These are phyloP conservation scores for Microctenopoma steveboyesi DNA, from an alignment of 2,797 vertebrate genomes.

Conservation along the genomic window DNA sequence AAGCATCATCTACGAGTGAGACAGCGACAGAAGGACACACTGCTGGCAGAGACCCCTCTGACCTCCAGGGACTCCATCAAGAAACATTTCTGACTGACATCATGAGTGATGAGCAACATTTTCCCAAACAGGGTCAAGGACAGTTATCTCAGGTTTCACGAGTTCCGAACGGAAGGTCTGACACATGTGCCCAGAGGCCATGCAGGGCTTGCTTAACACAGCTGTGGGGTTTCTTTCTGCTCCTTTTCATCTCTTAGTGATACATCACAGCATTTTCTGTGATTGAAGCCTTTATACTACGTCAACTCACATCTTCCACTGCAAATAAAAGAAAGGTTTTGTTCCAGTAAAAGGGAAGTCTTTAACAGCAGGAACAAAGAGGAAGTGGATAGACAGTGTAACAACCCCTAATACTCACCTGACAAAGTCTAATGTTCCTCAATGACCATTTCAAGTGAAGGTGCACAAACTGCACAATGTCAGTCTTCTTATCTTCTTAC, in stretches of 20 bases:
- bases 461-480: neutral
- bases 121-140: constrained; percentile 33
- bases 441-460: neutral
- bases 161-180: constrained; percentile 8
- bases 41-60: constrained; percentile 1
- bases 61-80: constrained; percentile 15
- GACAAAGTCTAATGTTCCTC: neutral
- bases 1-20: neutral
- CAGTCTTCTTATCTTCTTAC: too few species aligned
- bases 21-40: neutral
- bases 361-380: neutral
- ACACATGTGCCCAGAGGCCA: neutral
- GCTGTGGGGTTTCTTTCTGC: neutral
- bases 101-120: constrained; percentile 27
- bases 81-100: constrained; percentile 31
- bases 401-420: neutral
- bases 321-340: neutral
- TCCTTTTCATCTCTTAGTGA: constrained; percentile 9
- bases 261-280: constrained; percentile 6
- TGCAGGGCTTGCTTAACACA: constrained; percentile 5
- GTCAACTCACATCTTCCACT: neutral
- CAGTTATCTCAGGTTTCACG: constrained; percentile 9
- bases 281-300: constrained; percentile 1
- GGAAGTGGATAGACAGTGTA: neutral
- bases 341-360: neutral